Base-by-base conservation (phyloP, 2,797 vertebrate species). In the Eupleurogrammus muticus region DNA sequence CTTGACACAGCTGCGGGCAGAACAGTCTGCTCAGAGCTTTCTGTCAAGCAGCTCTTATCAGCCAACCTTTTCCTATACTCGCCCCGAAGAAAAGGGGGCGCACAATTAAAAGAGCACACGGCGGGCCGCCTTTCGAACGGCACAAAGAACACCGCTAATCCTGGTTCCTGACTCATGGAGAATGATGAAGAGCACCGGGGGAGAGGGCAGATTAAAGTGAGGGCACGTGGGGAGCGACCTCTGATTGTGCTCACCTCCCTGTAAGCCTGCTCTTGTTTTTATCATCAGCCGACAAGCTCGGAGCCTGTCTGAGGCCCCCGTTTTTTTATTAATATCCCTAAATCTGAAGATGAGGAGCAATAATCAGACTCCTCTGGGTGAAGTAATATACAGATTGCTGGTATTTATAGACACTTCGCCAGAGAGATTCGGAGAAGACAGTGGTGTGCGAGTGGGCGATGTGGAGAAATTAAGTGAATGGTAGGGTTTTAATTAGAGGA, bases 61-160 rank as follows among this genome's bases (percentile, higher is more conserved):
- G 62, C 50, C 55, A 62, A 35, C 73, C 57, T 77, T 67, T 77
- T 38, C 36, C 34, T 44, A 17, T 58, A 67, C 32, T 59, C 70
- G 13, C 34, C 64, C 53, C 20, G 13, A 40, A 62, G 74, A 61
- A 79, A 76, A 66, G 69, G 54, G 34, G 58, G 34, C 54, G 34
- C 68, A 74, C 75, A 87, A 85, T 81, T 73, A 84, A 83, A 85
- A 78, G 75, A 83, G 75, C 64, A 85, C 81, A 87, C 81, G 66
- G 70, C 73, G 73, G 67, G 52, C 44, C 75, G 83, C 84, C 80
- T 85, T 88, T 85, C 21, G 44, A 83, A 87, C 80, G 72, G 79
- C 77, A 88, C 79, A 87, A 70, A 78, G 84, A 87, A 87, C 87
- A 77, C 61, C 14, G 63, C 71, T 91, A 90, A 91, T 90, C 91